Base-by-base conservation (phyloP, 2,888 invertebrate genomes). In the Lithophane semibrunnea region DNA sequence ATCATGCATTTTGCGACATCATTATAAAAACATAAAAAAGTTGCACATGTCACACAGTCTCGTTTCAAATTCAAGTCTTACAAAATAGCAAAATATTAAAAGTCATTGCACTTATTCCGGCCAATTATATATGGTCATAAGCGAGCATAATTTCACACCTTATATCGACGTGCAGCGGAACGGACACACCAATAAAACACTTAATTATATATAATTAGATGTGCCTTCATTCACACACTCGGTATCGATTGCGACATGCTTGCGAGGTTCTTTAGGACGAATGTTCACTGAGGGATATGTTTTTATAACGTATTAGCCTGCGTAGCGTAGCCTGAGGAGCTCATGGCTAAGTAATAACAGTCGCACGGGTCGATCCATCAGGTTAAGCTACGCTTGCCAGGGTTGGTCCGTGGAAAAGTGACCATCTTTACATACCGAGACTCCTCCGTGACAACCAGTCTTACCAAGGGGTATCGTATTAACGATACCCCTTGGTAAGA, bases 191-290 rank as follows among this genome's bases (percentile, higher is more conserved):
- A 79, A 85, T 88, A 84, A 83, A 89, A 82, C 70, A 85, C 84
- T 78, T 88, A 89, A 87, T 89, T 88, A 82, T 86, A 74, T 82
- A 86, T 88, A 87, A 89, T 88, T 77, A 79, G 74, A 77, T 83
- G 80, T 82, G 74, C 66, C 77, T 85, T 75, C 74, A 64, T 67
- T 74, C 75, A 73, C 67, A 37, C 58, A 64, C 24, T 85, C 24
- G 67, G 42, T 76, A 49, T 75, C 8, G 18, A 16, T 82, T 70
- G 49, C 68, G n/a, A 79, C 56, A 82, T 52, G 12, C 24, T 67
- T 54, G 49, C 21, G n/a, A 56, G 73, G 75, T 75, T 10, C 16
- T 29, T 75, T 78, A 77, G 47, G 44, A 78, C 9, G 29, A 64
- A 56, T 60, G 44, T 56, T 42, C 58, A 76, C 52, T 68, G 37